Conservation (phyloP, 2,113 vertebrate genomes). For the Arenaria interpres region DNA sequence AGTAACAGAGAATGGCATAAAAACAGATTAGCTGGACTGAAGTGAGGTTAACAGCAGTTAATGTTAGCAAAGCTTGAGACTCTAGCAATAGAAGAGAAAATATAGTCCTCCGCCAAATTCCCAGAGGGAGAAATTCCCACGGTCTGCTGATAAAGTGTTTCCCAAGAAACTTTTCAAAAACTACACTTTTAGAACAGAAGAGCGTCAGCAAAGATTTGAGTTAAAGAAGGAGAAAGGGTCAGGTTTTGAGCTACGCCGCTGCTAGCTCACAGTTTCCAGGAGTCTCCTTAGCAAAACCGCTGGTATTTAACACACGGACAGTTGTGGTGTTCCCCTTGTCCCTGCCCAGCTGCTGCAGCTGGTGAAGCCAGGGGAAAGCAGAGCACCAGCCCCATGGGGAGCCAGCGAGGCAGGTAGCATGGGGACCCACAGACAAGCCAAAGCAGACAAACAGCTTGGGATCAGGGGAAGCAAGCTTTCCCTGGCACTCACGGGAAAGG, state of each 20-base stretch:
- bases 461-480: background rate
- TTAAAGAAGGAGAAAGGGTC: background rate
- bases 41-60: background rate
- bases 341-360: background rate
- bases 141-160: background rate
- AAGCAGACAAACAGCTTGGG: fast-evolving
- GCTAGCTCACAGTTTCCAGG: background rate
- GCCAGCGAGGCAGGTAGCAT: fast-evolving
- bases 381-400: fast-evolving
- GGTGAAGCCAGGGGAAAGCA: background rate
- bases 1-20: background rate
- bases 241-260: background rate
- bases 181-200: background rate
- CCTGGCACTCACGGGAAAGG: fast-evolving
- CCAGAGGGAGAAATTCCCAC: background rate
- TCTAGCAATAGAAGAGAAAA: background rate
- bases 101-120: background rate
- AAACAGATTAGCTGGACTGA: background rate
- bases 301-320: no score
- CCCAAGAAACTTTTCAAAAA: background rate
- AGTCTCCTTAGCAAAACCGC: fast-evolving
- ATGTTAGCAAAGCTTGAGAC: background rate
- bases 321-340: background rate
- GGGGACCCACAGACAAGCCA: fast-evolving
- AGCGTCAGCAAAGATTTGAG: background rate